Evolutionary conservation across 2,888 invertebrate genomes (phyloP), one percentile per base, ranked within the genome.

Genomic region (Orchestes rusci): DNA sequence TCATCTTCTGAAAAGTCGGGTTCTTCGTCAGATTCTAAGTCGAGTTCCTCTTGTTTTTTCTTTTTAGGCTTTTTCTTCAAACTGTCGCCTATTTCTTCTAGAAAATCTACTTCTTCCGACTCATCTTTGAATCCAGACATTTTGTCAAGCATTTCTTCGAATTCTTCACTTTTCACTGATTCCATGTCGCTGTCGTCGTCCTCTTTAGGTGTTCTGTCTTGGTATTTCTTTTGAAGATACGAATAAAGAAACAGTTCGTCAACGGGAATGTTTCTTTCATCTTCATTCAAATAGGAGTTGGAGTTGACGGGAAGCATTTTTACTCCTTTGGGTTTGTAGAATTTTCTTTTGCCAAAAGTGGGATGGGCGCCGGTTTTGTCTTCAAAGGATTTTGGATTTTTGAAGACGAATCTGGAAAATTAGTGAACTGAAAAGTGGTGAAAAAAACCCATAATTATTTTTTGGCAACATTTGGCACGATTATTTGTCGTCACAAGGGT

Each of bases 171-270:
- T 51, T 76, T 79, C 7, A 92, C 82, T 33, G 87, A 86, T 30
- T 80, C 84, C 0, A 73, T 67, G 54, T 80, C 80, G 53, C 75
- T 75, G 23, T 80, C 75, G 3, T 70, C 68, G 0, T 68, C 72
- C 10, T 71, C 69, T 7, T n/a, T 12, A 12, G 30, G n/a, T 4
- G 40, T 16, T 4, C 33, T 29, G 23, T 71, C 57, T 5, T 56
- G 58, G 40, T 66, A 68, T 52, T 70, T 72, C 34, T 66, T 66
- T 51, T 73, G 76, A 23, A 83, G 69, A 64, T 59, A 68, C 65
- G 56, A 60, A 39, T 89, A 84, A 55, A 92, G 73, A 66, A 87
- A 94, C 48, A 77, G 73, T 66, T 97, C 96, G 59, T 97, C 96
- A 0, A 87, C 88, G 0, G 95, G 95, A 58, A 96, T 85, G 51